Percentiles rank a stretch among this genome's conserved stretches.
Conservation (phyloP, 2,113 vertebrate genomes). For the Rynchops niger region DNA sequence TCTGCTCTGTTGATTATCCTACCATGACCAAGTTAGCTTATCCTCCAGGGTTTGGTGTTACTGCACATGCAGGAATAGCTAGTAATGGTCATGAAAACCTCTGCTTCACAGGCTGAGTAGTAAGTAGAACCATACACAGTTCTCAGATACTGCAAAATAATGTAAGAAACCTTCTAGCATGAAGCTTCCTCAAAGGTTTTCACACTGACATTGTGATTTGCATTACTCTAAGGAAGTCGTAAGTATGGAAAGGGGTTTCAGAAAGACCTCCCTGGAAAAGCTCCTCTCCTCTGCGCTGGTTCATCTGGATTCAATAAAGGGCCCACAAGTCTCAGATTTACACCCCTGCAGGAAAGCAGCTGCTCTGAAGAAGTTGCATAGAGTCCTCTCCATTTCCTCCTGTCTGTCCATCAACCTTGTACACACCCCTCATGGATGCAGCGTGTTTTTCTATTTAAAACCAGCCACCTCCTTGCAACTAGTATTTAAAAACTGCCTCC, state of each 20-base stretch:
- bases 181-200: neutral
- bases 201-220: neutral
- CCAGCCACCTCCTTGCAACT: neutral
- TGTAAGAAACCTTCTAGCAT: neutral
- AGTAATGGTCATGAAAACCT: neutral
- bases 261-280: neutral
- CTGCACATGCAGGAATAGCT: neutral
- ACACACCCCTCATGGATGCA: neutral
- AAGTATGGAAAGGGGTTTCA: neutral
- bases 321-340: neutral
- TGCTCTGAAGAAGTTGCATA: neutral
- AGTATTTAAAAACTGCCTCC: neutral
- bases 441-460: neutral
- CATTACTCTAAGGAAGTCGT: neutral
- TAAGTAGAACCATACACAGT: neutral
- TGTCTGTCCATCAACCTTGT: neutral
- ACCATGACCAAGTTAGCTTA: too few relatives aligned
- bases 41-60: neutral
- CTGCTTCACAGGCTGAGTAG: neutral
- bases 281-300: neutral
- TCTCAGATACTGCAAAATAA: neutral
- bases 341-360: neutral
- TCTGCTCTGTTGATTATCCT: neutral
- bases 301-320: neutral
- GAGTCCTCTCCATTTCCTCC: neutral